Evolutionary conservation across 2,113 vertebrate species (phyloP), one percentile per base, ranked within the genome.

Genomic region (Myotis yumanensis): DNA sequence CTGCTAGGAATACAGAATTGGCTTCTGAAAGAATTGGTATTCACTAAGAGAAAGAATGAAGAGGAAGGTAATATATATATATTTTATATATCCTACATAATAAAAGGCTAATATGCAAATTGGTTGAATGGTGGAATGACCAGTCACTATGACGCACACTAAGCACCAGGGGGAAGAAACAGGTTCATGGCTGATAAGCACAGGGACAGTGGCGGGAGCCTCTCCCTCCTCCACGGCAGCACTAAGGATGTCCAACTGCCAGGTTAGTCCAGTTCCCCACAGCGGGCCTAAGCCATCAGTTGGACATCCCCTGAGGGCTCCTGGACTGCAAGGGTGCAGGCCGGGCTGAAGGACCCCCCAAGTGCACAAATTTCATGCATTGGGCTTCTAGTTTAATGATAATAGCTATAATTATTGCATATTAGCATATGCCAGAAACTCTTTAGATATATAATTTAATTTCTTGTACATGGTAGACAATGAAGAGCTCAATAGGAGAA

Each of bases 401-500:
- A 62, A 54, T 37, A 40, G 6, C 23, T 84, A 1, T 0, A 30
- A 79, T 57, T n/a, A 51, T 22, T 35, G 18, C 52, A 57, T 69
- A 32, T 79, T 71, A 82, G 54, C 25, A 25, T 69, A 20, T 46
- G 5, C 15, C 79, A 91, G 48, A 43, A 59, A 80, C 66, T 64
- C 52, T 93, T 82, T 15, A 52, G 46, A 54, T 48, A 91, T 15
- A 64, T 37, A 59, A 35, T 82, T 93, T 84, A 83, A 62, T 89
- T 82, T 92, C 23, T 91, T 89, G 84, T 3, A 16, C 23, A 80
- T 85, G 7, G 15, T 69, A 83, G 11, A 75, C 3, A 32, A 15
- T 25, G 6, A 92, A 12, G 11, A 68, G 5, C 37, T 72, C 46
- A 46, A 46, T 25, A 86, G 17, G 5, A 93, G 7, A 81, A 77